Conservation (phyloP, 1,140 invertebrate genomes). For the Neodiprion fabricii region DNA sequence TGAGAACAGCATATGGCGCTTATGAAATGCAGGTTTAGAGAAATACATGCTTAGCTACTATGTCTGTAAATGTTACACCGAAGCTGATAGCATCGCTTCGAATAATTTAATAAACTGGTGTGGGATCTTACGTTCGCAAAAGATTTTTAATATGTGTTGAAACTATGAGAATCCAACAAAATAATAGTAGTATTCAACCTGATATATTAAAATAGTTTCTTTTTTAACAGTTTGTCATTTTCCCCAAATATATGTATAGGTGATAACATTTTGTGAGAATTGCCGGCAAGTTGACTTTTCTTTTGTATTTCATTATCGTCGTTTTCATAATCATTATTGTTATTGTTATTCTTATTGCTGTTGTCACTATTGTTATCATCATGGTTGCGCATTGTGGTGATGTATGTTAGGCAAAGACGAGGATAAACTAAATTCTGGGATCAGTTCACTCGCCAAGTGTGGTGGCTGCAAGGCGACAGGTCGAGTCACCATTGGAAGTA, state of each 20-base stretch:
- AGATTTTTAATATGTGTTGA: too few species aligned
- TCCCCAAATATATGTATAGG: not conserved
- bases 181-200: too few species aligned
- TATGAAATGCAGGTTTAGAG: too few species aligned
- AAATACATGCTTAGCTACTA: too few species aligned
- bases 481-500: slow-evolving; percentile 59
- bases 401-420: slow-evolving; percentile 59
- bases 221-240: too few species aligned
- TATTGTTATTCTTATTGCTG: slow-evolving; percentile 20
- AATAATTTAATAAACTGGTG: too few species aligned
- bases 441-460: slow-evolving; percentile 58
- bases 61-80: too few species aligned
- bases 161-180: too few species aligned
- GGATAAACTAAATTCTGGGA: slow-evolving; percentile 58
- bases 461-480: slow-evolving; percentile 57
- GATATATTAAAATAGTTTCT: too few species aligned
- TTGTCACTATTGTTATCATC: slow-evolving; percentile 54
- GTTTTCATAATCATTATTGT: slow-evolving; percentile 55
- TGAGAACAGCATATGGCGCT: too few species aligned
- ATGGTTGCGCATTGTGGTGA: slow-evolving; percentile 56
- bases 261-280: slow-evolving; percentile 7
- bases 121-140: too few species aligned
- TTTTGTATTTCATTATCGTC: slow-evolving; percentile 39
- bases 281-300: slow-evolving; percentile 32
- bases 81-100: too few species aligned